Evolutionary conservation across 1,140 invertebrate species (phyloP), one percentile per base, ranked within the genome.

Genomic region (Trinorchestia longiramus): DNA sequence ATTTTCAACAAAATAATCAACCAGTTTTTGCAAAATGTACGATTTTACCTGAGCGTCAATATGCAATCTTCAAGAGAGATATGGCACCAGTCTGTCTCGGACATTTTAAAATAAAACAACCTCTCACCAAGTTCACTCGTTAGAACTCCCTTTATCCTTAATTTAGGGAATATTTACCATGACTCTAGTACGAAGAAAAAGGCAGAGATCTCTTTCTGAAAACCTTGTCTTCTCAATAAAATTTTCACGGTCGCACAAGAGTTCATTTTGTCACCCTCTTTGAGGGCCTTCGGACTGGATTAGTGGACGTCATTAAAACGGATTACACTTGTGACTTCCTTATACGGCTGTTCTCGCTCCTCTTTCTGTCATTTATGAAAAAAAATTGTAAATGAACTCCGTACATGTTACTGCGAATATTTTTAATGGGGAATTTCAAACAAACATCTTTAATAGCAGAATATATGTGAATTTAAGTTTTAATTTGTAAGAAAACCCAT

Each of bases 241-340:
- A 90, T 90, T 90, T 41, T 42, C 88, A 42, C n/a, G 88, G 88
- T 43, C 11, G 4, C 41, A 42, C 36, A 42, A 23, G 62, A 77
- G 28, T 3, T 77, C 62, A 36, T 77, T 90, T 90, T 42, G 92
- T 94, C 44, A 45, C 92, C 44, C 43, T 6, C 4, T 36, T 11
- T 45, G 92, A 94, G 92, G 3, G 92, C 43, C 23, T 0, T 45
- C 92, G 23, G 43, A 94, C 43, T 94, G 92, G 92, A 94, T 94
- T 94, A 94, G 41, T 15, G 92, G 40, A 47, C 41, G 11, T 94
- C 92, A 94, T 94, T 94, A 94, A 45, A 94, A 94, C 36, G 92
- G 92, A 94, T 94, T 94, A 94, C 8, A 47, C 92, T 94, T 28
- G 62, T 28, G 62, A 77, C 62, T 77, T 77, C 62, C 62, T 3